phyloP scores from a whole-genome alignment of 2,888 invertebrate species.

The Calameuta filiformis region DNA sequence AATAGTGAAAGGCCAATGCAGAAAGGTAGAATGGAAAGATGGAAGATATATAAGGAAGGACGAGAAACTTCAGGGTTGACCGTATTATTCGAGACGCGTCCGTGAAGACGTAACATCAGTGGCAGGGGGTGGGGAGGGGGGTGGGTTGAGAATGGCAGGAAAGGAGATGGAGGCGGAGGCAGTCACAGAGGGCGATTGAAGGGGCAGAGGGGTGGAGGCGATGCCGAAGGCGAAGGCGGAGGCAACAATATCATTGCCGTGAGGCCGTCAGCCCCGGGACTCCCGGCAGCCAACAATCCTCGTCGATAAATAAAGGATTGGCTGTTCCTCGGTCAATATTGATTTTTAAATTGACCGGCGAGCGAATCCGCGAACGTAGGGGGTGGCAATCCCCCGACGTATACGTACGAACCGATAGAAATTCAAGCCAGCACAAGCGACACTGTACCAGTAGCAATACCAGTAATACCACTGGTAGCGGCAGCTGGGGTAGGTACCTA shows the following conservation, averaged over 20 bases:
- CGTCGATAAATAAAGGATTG: slow-evolving; percentile 63
- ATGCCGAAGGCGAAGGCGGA: slow-evolving; percentile 41
- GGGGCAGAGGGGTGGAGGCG: not conserved
- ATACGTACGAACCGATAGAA: slow-evolving; percentile 55
- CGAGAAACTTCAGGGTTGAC: slow-evolving; percentile 39
- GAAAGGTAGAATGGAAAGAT: not conserved
- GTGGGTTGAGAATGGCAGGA: not conserved
- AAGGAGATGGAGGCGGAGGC: not conserved
- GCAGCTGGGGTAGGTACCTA: not conserved
- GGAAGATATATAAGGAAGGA: not conserved
- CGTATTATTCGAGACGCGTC: slow-evolving; percentile 63
- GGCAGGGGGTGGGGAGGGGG: not conserved
- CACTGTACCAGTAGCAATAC: not conserved
- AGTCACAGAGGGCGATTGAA: not conserved
- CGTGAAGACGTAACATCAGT: slow-evolving; percentile 44
- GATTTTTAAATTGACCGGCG: slow-evolving; percentile 66
- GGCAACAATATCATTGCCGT: slow-evolving; percentile 32
- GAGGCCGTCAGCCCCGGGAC: slow-evolving; percentile 35
- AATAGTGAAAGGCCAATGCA: not conserved
- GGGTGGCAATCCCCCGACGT: slow-evolving; percentile 26
- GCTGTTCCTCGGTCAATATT: slow-evolving; percentile 65
- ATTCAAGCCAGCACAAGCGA: slow-evolving; percentile 52
- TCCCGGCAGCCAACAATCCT: slow-evolving; percentile 55
- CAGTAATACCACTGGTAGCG: not conserved
- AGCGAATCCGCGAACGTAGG: slow-evolving; percentile 53